Base-by-base conservation (phyloP, 2,888 invertebrate genomes). In the Drosophila helvetica region DNA sequence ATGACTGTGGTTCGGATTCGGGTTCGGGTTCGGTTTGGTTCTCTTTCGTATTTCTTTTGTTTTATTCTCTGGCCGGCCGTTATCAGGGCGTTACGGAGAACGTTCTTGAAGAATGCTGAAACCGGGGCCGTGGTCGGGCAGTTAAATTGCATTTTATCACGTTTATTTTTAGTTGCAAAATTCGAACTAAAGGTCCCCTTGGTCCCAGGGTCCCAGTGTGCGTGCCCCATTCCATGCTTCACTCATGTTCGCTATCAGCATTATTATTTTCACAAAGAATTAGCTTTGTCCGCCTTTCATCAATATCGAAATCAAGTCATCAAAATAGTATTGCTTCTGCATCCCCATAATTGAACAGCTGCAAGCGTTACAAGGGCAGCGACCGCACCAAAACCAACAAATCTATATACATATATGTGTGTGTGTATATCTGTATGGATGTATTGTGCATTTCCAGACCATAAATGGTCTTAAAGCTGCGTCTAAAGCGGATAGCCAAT, bases 141-240 rank as follows among this genome's bases (percentile, higher is more conserved):
- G 65, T 81, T 64, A 71, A 84, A 84, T 76, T 83, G 83, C 83
- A 83, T 86, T 79, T 83, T 86, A 83, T 83, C 86, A 83, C 86
- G 86, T 83, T 83, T 83, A 83, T 83, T 83, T 83, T 86, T 86
- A 83, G 83, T 84, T 83, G 83, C 79, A 70, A 83, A 72, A 86
- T 71, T 77, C 43, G 56, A 51, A n/a, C 38, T 38, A 38, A 38
- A n/a, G 6, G n/a, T 38, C 38, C 38, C 38, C 6, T n/a, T 38
- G 38, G 38, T 38, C 6, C n/a, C 38, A 38, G 38, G 38, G 38
- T 38, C 38, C 15, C 38, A 38, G 48, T 71, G 60, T 71, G 71
- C 72, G 71, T 71, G 71, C 42, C 42, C 30, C 52, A 48, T 62
- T 43, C 43, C 45, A 50, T 53, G 38, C 33, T 52, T 25, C 19